These are phyloP conservation scores for Enteromius mattozi DNA, from an alignment of 2,797 vertebrate genomes.

Conservation along the genomic window DNA sequence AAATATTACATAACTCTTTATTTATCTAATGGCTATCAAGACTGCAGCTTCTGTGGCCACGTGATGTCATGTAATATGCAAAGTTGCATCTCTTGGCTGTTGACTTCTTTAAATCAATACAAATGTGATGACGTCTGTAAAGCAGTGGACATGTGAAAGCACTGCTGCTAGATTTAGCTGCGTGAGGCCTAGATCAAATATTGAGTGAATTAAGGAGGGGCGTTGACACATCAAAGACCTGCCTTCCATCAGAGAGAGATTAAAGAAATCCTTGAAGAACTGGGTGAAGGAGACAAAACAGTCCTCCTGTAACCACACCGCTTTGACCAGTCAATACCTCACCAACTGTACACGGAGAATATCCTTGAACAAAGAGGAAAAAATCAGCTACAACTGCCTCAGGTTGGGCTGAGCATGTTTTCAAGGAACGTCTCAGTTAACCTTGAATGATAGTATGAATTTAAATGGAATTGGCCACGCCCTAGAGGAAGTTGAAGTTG, in stretches of 20 bases:
- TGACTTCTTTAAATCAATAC: conserved; percentile 57
- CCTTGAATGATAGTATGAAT: conserved; percentile 59
- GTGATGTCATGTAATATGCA: conserved; percentile 45
- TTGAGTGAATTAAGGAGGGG: conserved; percentile 78
- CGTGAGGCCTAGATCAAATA: conserved; percentile 78
- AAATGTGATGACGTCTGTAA: conserved; percentile 63
- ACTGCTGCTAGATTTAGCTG: conserved; percentile 75
- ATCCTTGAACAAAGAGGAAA: neutral
- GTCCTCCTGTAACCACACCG: conserved; percentile 66
- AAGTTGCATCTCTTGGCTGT: conserved; percentile 49
- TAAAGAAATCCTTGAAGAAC: conserved; percentile 82
- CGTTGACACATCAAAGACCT: conserved; percentile 78
- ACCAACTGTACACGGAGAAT: conserved; percentile 61
- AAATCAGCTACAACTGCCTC: conserved; percentile 46
- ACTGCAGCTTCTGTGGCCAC: conserved; percentile 32
- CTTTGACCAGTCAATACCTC: conserved; percentile 71
- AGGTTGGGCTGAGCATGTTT: conserved; percentile 58
- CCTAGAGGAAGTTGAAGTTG: neutral
- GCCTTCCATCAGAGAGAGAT: conserved; percentile 76
- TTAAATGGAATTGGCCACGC: neutral
- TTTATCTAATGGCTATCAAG: conserved; percentile 66
- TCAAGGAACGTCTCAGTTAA: conserved; percentile 62
- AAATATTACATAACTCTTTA: conserved; percentile 46
- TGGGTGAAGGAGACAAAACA: conserved; percentile 80
- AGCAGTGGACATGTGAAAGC: conserved; percentile 64